Conservation (phyloP, 1,140 invertebrate genomes). For the Himalopsyche phryganea region DNA sequence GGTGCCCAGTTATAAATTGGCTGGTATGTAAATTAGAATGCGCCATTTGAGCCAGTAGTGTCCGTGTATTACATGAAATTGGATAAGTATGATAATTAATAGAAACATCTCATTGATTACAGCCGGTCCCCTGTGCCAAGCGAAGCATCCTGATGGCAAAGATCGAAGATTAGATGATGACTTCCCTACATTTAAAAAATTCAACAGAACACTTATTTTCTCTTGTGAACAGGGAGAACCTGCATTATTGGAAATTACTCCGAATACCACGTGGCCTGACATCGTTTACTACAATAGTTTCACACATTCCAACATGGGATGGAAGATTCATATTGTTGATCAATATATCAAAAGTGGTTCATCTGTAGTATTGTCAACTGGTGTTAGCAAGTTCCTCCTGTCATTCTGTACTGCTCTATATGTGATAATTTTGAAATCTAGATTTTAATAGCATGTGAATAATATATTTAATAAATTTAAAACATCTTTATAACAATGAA, state of each 20-base stretch:
- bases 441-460: conserved; percentile 1
- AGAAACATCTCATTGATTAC: too few species aligned
- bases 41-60: too few species aligned
- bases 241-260: conserved; percentile 74
- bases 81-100: too few species aligned
- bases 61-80: too few species aligned
- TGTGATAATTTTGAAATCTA: conserved; percentile 20
- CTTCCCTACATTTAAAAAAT: conserved; percentile 76
- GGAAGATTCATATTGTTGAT: conserved; percentile 84
- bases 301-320: conserved; percentile 87
- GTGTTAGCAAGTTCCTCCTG: neutral
- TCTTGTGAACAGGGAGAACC: conserved; percentile 68
- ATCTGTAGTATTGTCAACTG: neutral
- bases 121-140: conserved; percentile 76
- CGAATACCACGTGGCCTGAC: conserved; percentile 88
- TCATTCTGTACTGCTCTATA: conserved; percentile 7
- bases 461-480: too few species aligned
- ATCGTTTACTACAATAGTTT: conserved; percentile 92
- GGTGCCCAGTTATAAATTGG: too few species aligned
- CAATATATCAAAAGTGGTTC: conserved; percentile 48
- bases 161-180: conserved; percentile 78
- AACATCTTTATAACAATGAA: too few species aligned
- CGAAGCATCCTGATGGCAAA: conserved; percentile 58
- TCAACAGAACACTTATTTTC: conserved; percentile 69
- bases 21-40: too few species aligned